Conservation (phyloP, 2,113 vertebrate species). For the Eleginops maclovinus region DNA sequence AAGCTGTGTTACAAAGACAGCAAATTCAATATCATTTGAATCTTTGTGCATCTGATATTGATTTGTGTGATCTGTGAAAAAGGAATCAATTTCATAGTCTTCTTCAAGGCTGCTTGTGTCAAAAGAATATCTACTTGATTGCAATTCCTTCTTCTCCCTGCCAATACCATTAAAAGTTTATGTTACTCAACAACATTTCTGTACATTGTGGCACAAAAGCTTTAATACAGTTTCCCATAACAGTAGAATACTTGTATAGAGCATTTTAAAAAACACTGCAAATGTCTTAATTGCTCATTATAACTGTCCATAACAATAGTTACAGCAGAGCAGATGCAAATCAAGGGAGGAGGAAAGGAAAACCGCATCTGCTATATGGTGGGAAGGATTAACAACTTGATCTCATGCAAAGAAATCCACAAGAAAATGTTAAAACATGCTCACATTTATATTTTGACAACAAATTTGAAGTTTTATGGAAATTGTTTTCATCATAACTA, state of each 20-base stretch:
- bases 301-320: not conserved
- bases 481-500: no score
- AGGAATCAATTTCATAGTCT: constrained; percentile 75
- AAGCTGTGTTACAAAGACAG: constrained; percentile 56
- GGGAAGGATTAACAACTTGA: no score
- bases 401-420: no score
- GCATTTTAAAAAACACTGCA: not conserved
- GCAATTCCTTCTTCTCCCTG: constrained; percentile 1
- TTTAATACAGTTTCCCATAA: not conserved
- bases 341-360: no score
- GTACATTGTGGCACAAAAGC: not conserved
- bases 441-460: no score
- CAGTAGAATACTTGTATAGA: not conserved
- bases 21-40: constrained; percentile 74
- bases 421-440: no score
- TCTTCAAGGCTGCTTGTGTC: constrained; percentile 50
- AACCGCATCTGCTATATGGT: not conserved
- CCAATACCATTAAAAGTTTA: constrained; percentile 32
- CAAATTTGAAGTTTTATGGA: no score
- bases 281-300: constrained; percentile 19
- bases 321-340: not conserved
- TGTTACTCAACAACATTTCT: constrained; percentile 19
- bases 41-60: constrained; percentile 72
- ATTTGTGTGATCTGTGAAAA: constrained; percentile 71
- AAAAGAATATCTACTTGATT: constrained; percentile 32